Percentiles rank a stretch among this genome's conserved stretches.
Conservation (phyloP, 1,140 invertebrate species). For the Cydia fagiglandana region DNA sequence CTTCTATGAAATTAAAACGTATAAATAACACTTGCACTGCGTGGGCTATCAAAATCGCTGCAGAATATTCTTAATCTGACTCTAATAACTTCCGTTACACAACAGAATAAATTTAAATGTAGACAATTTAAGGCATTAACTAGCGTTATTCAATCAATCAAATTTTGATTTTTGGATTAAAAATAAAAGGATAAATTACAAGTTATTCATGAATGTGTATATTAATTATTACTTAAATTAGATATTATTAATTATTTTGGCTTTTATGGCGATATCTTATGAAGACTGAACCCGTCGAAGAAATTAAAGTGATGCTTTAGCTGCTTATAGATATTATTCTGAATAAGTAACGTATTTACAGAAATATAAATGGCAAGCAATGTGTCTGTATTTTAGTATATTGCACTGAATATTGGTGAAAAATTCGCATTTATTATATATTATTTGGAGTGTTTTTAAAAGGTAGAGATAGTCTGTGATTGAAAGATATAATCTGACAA, state of each 20-base stretch:
- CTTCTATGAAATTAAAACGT: too few species aligned
- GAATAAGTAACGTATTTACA: constrained; percentile 19
- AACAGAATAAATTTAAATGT: not conserved
- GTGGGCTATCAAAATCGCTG: too few species aligned
- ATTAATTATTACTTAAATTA: constrained; percentile 15
- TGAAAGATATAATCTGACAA: too few species aligned
- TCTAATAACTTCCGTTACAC: not conserved
- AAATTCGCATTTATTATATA: constrained; percentile 6
- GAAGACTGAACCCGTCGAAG: constrained; percentile 23
- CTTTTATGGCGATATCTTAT: constrained; percentile 28
- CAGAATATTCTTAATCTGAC: too few species aligned
- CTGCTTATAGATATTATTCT: constrained; percentile 20
- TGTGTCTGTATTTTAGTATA: not conserved
- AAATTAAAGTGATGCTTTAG: constrained; percentile 32
- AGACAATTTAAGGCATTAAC: too few species aligned
- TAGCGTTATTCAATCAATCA: not conserved
- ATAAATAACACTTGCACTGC: too few species aligned
- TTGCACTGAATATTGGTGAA: not conserved
- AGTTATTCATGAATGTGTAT: constrained; percentile 30
- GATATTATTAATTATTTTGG: constrained; percentile 19
- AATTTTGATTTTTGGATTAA: not conserved
- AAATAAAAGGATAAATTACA: constrained; percentile 32
- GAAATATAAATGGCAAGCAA: not conserved
- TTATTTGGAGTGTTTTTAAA: not conserved
- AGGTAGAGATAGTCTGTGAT: not conserved